Evolutionary conservation across 2,113 vertebrate genomes (phyloP).

Genomic region (Clinocottus analis): DNA sequence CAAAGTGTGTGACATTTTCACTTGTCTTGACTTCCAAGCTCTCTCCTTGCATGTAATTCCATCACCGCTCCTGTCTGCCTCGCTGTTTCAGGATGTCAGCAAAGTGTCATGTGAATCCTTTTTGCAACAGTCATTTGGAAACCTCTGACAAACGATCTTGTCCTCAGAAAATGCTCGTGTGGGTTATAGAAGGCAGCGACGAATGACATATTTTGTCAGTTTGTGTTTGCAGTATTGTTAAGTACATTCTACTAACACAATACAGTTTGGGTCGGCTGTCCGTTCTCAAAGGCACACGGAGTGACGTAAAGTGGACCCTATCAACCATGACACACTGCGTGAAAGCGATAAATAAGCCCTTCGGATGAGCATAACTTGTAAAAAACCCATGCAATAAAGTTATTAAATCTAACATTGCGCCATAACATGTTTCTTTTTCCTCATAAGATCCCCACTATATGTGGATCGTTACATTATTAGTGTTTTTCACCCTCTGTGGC

Average conservation of each 20-base stretch:
- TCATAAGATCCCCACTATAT: neutral
- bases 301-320: neutral
- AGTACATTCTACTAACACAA: neutral
- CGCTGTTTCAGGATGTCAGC: neutral
- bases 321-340: neutral
- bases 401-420: neutral
- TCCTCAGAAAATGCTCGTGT: neutral
- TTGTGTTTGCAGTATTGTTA: neutral
- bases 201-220: neutral
- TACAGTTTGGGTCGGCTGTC: neutral
- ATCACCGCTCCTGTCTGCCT: neutral
- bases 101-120: neutral
- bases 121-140: neutral
- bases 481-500: neutral
- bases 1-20: neutral
- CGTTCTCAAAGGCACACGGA: neutral
- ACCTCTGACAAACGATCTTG: neutral
- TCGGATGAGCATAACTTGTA: neutral
- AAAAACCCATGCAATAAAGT: neutral
- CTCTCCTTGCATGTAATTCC: neutral
- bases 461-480: neutral
- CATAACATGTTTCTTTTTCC: neutral
- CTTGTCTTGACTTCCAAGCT: neutral
- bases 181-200: neutral
- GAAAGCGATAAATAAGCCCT: neutral